A percentile compares a stretch with the other conserved stretches of the same genome.
Evolutionary conservation across 2,797 vertebrate genomes (phyloP).

Genomic region (Pelobates cultripes): DNA sequence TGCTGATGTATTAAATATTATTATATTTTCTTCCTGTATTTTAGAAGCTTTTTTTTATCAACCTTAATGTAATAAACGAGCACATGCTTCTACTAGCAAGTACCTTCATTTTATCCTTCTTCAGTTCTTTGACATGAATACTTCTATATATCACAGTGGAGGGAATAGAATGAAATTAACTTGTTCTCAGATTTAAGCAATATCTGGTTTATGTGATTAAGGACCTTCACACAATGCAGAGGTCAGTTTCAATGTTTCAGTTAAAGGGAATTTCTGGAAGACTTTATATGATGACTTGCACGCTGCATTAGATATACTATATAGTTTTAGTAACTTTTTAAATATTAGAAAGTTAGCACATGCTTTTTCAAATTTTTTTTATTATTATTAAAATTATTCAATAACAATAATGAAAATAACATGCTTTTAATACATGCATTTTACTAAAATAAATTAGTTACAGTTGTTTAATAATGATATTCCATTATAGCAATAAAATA

Average conservation of each 20-base stretch:
- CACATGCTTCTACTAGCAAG: slow-evolving; percentile 74
- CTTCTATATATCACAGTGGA: slow-evolving; percentile 75
- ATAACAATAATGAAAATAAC: no score
- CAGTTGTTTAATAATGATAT: no score
- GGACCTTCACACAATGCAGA: slow-evolving; percentile 67
- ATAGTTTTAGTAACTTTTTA: not conserved
- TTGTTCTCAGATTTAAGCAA: slow-evolving; percentile 71
- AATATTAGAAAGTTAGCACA: not conserved
- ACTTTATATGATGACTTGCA: slow-evolving; percentile 48
- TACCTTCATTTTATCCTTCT: slow-evolving; percentile 74
- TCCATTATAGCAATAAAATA: no score
- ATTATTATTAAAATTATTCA: no score
- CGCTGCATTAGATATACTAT: not conserved
- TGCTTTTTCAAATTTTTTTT: no score
- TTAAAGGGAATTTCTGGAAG: slow-evolving; percentile 62
- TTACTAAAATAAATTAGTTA: no score
- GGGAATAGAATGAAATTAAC: slow-evolving; percentile 75
- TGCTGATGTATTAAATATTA: slow-evolving; percentile 62
- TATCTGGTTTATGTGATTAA: slow-evolving; percentile 75
- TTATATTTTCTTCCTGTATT: slow-evolving; percentile 71
- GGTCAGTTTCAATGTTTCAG: slow-evolving; percentile 73
- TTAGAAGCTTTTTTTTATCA: slow-evolving; percentile 71
- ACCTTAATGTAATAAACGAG: slow-evolving; percentile 77
- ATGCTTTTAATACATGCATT: no score
- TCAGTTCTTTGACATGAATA: slow-evolving; percentile 71